phyloP scores from a whole-genome alignment of 2,888 invertebrate genomes.

The Caenorhabditis sp. region DNA sequence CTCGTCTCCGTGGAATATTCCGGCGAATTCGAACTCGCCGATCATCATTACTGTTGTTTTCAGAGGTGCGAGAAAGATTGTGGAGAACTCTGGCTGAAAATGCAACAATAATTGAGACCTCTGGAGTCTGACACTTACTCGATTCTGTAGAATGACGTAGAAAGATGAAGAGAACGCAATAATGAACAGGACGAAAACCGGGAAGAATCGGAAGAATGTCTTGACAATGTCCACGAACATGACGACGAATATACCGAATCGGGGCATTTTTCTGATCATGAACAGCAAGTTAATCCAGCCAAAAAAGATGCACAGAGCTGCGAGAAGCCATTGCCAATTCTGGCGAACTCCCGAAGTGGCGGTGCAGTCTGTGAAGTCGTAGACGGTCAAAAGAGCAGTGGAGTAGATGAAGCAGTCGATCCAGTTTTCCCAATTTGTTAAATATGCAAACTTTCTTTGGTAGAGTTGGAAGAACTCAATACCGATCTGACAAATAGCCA shows the following conservation, averaged over 20 bases:
- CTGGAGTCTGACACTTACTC: slow-evolving; percentile 56
- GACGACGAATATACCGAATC: slow-evolving; percentile 80
- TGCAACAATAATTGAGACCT: neutral
- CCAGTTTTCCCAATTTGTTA: slow-evolving; percentile 80
- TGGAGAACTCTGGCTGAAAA: slow-evolving; percentile 75
- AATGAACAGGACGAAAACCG: slow-evolving; percentile 79
- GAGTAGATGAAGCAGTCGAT: slow-evolving; percentile 81
- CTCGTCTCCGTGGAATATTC: slow-evolving; percentile 77
- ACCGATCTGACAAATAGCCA: slow-evolving; percentile 79
- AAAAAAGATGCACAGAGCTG: slow-evolving; percentile 81
- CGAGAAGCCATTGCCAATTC: slow-evolving; percentile 82
- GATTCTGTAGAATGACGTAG: slow-evolving; percentile 76
- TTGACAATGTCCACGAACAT: slow-evolving; percentile 80
- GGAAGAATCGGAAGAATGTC: slow-evolving; percentile 80
- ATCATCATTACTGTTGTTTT: slow-evolving; percentile 80
- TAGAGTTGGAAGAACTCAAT: slow-evolving; percentile 80
- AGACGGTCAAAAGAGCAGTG: slow-evolving; percentile 80
- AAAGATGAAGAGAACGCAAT: slow-evolving; percentile 70
- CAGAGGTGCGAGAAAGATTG: slow-evolving; percentile 74
- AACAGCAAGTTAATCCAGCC: slow-evolving; percentile 80
- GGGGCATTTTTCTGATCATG: slow-evolving; percentile 79
- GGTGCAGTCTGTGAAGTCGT: slow-evolving; percentile 80
- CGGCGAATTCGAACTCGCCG: slow-evolving; percentile 79
- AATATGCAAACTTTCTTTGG: slow-evolving; percentile 80
- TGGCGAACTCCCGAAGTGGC: slow-evolving; percentile 78